Conservation (phyloP, 2,888 invertebrate species). For the Trichopria drosophilae region DNA sequence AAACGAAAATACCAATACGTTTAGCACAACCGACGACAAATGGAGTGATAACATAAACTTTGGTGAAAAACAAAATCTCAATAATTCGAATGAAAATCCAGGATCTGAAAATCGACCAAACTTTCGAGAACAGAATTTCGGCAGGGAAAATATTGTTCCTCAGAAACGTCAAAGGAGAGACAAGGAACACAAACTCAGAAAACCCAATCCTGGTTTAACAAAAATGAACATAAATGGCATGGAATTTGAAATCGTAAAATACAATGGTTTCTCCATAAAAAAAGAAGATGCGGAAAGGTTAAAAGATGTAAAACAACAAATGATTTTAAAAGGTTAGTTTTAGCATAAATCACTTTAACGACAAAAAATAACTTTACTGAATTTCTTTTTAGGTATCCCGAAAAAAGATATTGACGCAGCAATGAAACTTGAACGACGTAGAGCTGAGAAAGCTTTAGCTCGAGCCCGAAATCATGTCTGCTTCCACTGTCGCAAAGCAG, state of each 20-base stretch:
- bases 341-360: constrained; percentile 13
- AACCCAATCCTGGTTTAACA: constrained; percentile 55
- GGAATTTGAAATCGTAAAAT: constrained; percentile 65
- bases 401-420: constrained; percentile 68
- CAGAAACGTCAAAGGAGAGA: constrained; percentile 54
- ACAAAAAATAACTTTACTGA: constrained; percentile 10
- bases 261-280: constrained; percentile 74
- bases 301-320: constrained; percentile 64
- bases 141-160: constrained; percentile 7
- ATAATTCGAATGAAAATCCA: constrained; percentile 8
- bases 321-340: constrained; percentile 65
- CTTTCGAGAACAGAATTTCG: neutral
- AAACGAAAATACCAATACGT: neutral
- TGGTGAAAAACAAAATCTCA: neutral
- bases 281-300: constrained; percentile 71
- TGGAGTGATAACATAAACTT: constrained; percentile 4
- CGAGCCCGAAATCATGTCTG: constrained; percentile 72
- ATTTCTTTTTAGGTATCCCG: constrained; percentile 60
- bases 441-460: constrained; percentile 72
- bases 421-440: constrained; percentile 70
- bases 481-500: constrained; percentile 77
- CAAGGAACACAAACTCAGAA: constrained; percentile 49
- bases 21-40: constrained; percentile 2
- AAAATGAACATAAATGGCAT: constrained; percentile 67
- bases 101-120: neutral